Percentiles rank a stretch among this genome's conserved stretches.
Evolutionary conservation across 2,888 invertebrate species (phyloP).

Genomic region (Pimpla rufipes): DNA sequence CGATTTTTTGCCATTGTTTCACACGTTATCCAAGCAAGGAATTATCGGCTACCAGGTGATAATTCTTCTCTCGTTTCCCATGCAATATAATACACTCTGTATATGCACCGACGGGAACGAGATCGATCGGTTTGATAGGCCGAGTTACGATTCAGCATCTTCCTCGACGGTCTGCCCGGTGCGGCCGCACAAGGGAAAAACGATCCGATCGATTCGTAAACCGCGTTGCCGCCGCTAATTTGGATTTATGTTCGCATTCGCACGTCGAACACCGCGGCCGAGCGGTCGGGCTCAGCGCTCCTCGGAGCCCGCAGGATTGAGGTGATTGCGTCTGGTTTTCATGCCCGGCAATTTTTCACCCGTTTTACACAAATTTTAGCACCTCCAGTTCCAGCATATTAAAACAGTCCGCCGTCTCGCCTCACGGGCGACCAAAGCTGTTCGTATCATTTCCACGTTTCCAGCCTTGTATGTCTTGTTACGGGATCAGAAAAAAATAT

Average conservation of each 20-base stretch:
- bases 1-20: no score
- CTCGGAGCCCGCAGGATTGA: conserved; percentile 33
- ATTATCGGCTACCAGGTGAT: not conserved
- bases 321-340: conserved; percentile 48
- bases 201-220: conserved; percentile 68
- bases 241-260: conserved; percentile 85
- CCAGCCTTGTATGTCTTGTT: no score
- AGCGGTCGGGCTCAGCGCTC: conserved; percentile 40
- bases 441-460: no score
- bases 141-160: conserved; percentile 75
- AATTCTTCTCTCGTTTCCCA: conserved; percentile 1
- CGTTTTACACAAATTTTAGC: not conserved
- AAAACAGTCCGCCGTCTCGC: no score
- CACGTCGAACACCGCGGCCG: conserved; percentile 76
- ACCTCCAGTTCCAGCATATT: not conserved
- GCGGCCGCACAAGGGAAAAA: conserved; percentile 33
- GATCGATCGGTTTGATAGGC: conserved; percentile 72
- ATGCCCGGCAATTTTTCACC: conserved; percentile 37
- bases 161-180: conserved; percentile 49
- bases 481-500: no score
- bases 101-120: conserved; percentile 47
- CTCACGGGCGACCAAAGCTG: no score
- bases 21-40: not conserved
- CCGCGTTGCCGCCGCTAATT: conserved; percentile 82
- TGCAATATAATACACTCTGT: conserved; percentile 1